Percentiles rank a stretch among this genome's conserved stretches.
Evolutionary conservation across 2,888 invertebrate species (phyloP).

Genomic region (Hymenopus coronatus): DNA sequence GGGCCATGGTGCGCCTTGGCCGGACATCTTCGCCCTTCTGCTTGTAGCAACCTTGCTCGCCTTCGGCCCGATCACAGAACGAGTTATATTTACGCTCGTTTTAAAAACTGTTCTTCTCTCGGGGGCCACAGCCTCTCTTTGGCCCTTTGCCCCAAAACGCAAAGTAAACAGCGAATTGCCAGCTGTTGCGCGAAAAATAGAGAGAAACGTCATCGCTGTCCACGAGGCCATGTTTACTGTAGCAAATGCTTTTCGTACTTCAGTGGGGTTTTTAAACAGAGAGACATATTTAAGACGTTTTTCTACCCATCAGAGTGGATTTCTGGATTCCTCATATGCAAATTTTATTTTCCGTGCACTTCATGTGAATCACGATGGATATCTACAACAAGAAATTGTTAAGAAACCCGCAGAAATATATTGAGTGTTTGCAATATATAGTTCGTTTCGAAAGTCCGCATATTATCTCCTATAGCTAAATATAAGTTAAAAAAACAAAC

Average conservation of each 20-base stretch:
- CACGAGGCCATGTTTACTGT: neutral
- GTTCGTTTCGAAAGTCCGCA: no score
- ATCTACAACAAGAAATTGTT: no score
- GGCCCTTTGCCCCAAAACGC: neutral
- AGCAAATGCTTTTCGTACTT: neutral
- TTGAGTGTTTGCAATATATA: no score
- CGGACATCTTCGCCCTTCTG: constrained; percentile 29
- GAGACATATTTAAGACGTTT: neutral
- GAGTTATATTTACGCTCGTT: constrained; percentile 12
- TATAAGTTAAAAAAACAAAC: no score
- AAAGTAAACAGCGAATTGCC: neutral
- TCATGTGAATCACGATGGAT: no score
- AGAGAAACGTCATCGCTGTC: neutral
- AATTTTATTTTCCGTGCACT: no score
- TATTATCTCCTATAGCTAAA: no score
- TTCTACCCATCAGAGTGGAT: no score
- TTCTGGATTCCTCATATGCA: no score
- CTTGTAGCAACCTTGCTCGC: constrained; percentile 5
- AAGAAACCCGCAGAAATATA: no score
- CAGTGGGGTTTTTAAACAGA: neutral
- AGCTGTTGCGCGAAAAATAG: neutral
- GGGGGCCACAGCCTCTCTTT: neutral
- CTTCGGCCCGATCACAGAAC: neutral
- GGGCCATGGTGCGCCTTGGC: constrained; percentile 66
- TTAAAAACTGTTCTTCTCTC: neutral